phyloP scores from a whole-genome alignment of 1,140 invertebrate genomes.

The Microplitis demolitor region DNA sequence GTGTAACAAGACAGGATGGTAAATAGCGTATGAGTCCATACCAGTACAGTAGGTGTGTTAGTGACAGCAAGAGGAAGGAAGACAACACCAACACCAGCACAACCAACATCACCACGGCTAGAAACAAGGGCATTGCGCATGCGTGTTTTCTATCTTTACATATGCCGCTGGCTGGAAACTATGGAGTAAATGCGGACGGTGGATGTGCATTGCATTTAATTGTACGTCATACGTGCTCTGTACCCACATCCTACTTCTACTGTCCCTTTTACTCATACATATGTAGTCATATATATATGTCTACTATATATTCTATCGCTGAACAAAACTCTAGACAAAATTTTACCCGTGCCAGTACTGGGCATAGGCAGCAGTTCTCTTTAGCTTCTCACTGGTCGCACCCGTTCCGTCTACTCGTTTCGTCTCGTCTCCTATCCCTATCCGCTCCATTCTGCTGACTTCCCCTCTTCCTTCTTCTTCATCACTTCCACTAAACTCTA shows the following conservation, averaged over 20 bases:
- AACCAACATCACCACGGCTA: conserved; percentile 10
- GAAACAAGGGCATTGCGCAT: conserved; percentile 54
- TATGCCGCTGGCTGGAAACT: neutral
- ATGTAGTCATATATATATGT: neutral
- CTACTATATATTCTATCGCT: neutral
- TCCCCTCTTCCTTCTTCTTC: no score
- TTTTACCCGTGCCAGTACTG: no score
- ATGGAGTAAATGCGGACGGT: no score
- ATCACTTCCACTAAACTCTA: neutral
- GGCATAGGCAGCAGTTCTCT: no score
- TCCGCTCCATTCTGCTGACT: neutral
- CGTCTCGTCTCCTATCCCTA: neutral
- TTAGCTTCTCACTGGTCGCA: neutral
- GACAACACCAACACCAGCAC: neutral
- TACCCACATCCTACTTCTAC: no score
- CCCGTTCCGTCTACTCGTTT: neutral
- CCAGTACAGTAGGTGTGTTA: neutral
- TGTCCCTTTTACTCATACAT: neutral
- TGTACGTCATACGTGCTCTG: no score
- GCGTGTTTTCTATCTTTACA: conserved; percentile 37
- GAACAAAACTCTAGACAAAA: no score
- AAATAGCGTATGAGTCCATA: neutral
- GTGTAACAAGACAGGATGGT: neutral
- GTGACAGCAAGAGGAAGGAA: neutral
- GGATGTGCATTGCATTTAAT: no score